Base-by-base conservation (phyloP, 2,113 vertebrate genomes). In the Sminthopsis crassicaudata region DNA sequence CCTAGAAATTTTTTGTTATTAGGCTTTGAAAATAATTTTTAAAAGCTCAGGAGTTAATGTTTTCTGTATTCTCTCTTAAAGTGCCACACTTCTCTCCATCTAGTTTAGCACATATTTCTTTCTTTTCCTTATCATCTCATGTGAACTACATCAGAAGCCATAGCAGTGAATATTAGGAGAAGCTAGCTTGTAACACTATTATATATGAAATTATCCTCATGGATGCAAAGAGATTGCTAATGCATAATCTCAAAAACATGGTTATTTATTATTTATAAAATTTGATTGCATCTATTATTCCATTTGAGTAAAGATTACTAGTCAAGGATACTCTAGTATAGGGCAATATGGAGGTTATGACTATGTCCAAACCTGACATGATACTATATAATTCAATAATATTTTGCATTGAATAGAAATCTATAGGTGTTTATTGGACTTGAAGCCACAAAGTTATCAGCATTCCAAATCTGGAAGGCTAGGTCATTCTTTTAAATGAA, bases 231-330 rank as follows among this genome's bases (percentile, higher is more conserved):
- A 88, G 51, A 90, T 95, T 53, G 95, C 46, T 24, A 53, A 90
- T 30, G 90, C 89, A 46, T 46, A 52, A 52, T 90, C 27, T 46
- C 46, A 92, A 16, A 92, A 52, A 46, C 94, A 93, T 96, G 96
- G 97, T 96, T 96, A 97, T 96, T 97, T 96, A 36, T 24, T 93
- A 52, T 46, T 90, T 95, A 95, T 90, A 27, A 46, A 84, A 22
- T 7, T 95, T 96, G 92, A 96, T 96, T 91, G 95, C 11, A 48
- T 95, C 26, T 57, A 30, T 52, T 93, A 90, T 96, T 92, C 52
- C 46, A 92, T 92, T 95, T 96, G 53, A 93, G 53, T 0, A 95
- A 46, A 93, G 95, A 94, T 94, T 23, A 0, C 67, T 16, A 36
- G 60, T 22, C 53, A 96, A 97, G 96, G 95, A 93, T 76, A 94